phyloP scores from a whole-genome alignment of 2,797 vertebrate genomes.

The Holocentrus rufus region DNA sequence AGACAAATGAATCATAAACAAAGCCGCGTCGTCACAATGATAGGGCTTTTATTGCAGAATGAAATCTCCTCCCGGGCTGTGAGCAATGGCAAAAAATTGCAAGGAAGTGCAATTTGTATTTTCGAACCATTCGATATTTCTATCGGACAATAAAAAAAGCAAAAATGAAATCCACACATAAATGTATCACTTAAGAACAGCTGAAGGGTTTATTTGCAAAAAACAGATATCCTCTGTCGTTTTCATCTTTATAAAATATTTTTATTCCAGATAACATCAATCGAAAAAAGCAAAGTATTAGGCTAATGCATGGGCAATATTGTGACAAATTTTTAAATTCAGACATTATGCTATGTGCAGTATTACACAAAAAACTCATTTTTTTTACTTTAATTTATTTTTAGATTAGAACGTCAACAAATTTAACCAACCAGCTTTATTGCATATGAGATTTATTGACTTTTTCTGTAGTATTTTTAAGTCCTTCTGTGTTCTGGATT shows the following conservation, averaged over 20 bases:
- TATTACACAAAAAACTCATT: no score
- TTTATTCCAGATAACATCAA: no score
- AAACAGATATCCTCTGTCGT: no score
- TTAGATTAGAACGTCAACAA: conserved; percentile 26
- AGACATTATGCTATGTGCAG: no score
- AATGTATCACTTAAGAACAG: conserved; percentile 13
- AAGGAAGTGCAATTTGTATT: conserved; percentile 39
- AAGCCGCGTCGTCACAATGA: conserved; percentile 42
- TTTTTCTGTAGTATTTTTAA: not conserved
- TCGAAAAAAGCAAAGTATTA: no score
- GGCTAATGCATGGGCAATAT: no score
- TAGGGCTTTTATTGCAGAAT: conserved; percentile 35
- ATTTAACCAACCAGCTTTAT: conserved; percentile 19
- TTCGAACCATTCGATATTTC: conserved; percentile 31
- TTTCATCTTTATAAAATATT: no score
- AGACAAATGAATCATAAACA: conserved; percentile 43
- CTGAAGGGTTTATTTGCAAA: no score
- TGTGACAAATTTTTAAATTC: no score
- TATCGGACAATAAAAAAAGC: not conserved
- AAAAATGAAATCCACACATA: not conserved
- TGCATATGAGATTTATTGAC: not conserved
- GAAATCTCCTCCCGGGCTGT: conserved; percentile 37
- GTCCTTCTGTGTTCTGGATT: not conserved
- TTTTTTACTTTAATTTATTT: no score
- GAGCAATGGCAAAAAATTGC: conserved; percentile 7